phyloP scores from a whole-genome alignment of 2,113 vertebrate genomes.

The Paradoxurus hermaphroditus region DNA sequence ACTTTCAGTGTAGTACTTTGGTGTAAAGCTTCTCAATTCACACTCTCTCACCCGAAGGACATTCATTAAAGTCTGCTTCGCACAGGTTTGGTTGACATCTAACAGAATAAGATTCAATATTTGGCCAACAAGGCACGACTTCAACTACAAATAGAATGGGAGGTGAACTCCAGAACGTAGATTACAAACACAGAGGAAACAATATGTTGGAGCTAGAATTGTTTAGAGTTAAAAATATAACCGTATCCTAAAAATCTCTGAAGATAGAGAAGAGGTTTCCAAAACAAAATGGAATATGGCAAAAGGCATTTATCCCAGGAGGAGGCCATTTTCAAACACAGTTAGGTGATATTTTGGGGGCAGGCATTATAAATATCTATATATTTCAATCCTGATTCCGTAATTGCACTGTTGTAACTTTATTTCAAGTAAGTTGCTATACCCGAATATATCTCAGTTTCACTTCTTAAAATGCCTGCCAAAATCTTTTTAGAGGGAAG shows the following conservation, averaged over 20 bases:
- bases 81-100: neutral
- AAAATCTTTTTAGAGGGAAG: neutral
- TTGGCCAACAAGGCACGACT: neutral
- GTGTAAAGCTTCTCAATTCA: neutral
- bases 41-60: neutral
- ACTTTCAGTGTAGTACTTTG: neutral
- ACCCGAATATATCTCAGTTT: neutral
- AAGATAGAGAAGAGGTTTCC: neutral
- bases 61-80: neutral
- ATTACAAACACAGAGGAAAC: neutral
- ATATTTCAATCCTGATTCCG: neutral
- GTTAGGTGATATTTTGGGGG: too few relatives aligned
- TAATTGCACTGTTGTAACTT: neutral
- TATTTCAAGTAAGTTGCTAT: neutral
- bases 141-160: neutral
- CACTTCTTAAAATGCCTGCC: neutral
- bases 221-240: neutral
- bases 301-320: neutral
- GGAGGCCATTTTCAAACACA: neutral
- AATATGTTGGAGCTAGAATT: neutral
- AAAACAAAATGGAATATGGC: neutral
- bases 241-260: neutral
- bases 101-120: neutral
- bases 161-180: neutral
- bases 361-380: neutral